Percentiles rank a stretch among this genome's conserved stretches.
These are phyloP conservation scores for Lasius platythorax DNA, from an alignment of 2,888 invertebrate genomes.

Conservation along the genomic window DNA sequence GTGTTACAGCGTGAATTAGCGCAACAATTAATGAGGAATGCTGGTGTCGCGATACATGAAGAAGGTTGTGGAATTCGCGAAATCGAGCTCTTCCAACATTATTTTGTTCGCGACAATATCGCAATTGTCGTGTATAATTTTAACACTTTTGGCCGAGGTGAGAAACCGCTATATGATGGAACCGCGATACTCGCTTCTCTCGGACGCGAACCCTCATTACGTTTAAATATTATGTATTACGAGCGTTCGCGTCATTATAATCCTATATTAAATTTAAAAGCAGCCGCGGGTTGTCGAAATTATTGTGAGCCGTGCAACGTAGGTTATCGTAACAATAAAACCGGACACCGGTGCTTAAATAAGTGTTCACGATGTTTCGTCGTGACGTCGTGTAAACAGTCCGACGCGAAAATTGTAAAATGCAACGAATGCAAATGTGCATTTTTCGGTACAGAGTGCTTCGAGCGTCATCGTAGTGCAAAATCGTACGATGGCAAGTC, in stretches of 20 bases:
- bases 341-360: not conserved
- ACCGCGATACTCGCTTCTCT: not conserved
- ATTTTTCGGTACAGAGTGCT: not conserved
- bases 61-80: not conserved
- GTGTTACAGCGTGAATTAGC: not conserved
- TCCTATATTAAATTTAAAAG: not conserved
- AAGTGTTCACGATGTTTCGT: not conserved
- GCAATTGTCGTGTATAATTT: not conserved
- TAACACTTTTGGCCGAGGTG: not conserved
- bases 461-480: not conserved
- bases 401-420: not conserved
- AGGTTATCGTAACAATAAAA: not conserved
- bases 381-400: not conserved
- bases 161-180: not conserved
- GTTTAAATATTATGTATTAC: too few species aligned
- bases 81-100: too few species aligned
- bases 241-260: too few species aligned
- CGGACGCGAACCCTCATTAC: not conserved
- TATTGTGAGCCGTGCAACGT: not conserved
- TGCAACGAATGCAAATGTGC: not conserved
- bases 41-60: not conserved
- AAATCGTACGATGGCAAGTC: not conserved
- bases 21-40: not conserved
- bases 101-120: too few species aligned
- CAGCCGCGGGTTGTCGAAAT: not conserved